Base-by-base conservation (phyloP, 1,140 invertebrate genomes). In the Saccostrea glomerata region DNA sequence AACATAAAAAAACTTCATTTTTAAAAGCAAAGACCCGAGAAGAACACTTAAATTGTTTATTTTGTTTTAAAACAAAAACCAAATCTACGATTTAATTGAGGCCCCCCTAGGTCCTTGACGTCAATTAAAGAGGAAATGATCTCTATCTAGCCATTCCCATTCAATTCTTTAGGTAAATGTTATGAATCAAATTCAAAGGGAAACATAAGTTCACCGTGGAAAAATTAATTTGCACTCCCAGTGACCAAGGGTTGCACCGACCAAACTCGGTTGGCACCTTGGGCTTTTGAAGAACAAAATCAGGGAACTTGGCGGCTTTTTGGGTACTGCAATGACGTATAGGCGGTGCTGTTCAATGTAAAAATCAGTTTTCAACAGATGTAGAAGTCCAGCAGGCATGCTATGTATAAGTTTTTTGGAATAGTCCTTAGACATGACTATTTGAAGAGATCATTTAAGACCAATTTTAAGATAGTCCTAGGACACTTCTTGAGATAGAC, bases 121-220 rank as follows among this genome's bases (percentile, higher is more conserved):
- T 73, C 70, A 30, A 5, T 63, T 17, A 6, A 13, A 36, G 30
- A 30, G 25, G 25, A 30, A 30, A 73, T 73, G 70, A 73, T 73
- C 15, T 73, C 30, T 73, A 73, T 73, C 30, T 30, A 73, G 36
- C 30, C 70, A 23, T 73, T 36, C 70, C 25, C 70, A 15, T 73
- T 73, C 25, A 25, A 73, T 40, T 73, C 70, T 73, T 73, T 73
- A 36, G 13, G 25, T 73, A 25, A 73, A 73, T 73, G 25, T 73
- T 73, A 40, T 73, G 70, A 30, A 73, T 73, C 70, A 30, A 73
- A 73, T 30, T 17, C 17, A 23, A 23, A n/a, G n/a, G 23, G 60
- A 66, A 66, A 66, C 60, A 66, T n/a, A 66, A 20, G 7, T 23
- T n/a, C 60, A 63, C n/a, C 58, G 58, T 20, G 25, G 12, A 25